These are phyloP conservation scores for Rhodinocichla rosea DNA, from an alignment of 2,113 vertebrate species.

Conservation along the genomic window DNA sequence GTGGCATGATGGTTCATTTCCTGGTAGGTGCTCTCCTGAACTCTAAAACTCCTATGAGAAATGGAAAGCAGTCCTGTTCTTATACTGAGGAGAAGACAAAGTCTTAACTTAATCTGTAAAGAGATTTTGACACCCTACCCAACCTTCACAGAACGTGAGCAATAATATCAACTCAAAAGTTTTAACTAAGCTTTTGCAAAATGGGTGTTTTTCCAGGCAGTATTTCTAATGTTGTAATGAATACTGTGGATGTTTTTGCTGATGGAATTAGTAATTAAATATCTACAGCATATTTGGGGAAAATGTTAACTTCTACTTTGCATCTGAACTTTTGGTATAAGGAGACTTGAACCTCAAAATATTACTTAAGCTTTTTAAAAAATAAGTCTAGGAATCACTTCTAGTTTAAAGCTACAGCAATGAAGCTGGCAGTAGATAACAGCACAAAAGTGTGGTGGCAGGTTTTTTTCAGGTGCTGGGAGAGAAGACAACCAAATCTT, in stretches of 20 bases:
- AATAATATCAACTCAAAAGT: neutral
- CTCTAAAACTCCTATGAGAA: neutral
- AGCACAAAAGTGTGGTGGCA: neutral
- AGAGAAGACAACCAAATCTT: neutral
- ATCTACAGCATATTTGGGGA: neutral
- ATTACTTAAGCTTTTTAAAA: neutral
- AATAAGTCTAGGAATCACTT: neutral
- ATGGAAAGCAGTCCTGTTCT: neutral
- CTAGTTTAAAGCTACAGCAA: neutral
- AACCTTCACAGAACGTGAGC: neutral
- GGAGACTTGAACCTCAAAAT: neutral
- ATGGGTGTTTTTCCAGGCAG: fast-evolving
- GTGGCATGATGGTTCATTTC: neutral
- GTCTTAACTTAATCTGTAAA: neutral
- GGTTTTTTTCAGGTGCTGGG: neutral
- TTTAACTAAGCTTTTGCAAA: neutral
- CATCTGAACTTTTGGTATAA: neutral
- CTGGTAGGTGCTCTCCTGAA: neutral
- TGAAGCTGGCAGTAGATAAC: neutral
- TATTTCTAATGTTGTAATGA: neutral
- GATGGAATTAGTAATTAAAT: neutral
- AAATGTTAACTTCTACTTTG: neutral
- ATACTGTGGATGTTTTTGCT: neutral
- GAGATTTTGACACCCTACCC: neutral
- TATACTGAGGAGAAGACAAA: neutral